Base-by-base conservation (phyloP, 2,113 vertebrate species). In the Hirundichthys speculiger region DNA sequence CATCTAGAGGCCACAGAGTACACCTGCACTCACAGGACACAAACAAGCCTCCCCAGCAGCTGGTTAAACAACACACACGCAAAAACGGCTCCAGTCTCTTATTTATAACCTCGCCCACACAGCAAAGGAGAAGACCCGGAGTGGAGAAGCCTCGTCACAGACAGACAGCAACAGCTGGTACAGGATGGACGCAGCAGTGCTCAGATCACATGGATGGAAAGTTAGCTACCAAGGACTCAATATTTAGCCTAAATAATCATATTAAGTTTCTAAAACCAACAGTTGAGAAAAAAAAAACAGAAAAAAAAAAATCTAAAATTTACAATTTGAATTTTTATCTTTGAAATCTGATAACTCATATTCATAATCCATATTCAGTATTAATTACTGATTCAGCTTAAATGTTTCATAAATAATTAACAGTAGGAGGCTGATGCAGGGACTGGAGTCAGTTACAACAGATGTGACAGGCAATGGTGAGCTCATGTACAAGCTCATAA, bases 81-180 rank as follows among this genome's bases (percentile, higher is more conserved):
- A 55, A 73, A 79, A 83, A 68, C n/a, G 21, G 50, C 72, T 75
- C 65, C 39, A 69, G 61, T 42, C 63, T 81, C 82, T 89, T 91
- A 91, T 91, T 91, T 91, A 87, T 91, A 89, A 85, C 88, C 65
- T 82, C 42, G 42, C 55, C 40, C 75, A 75, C 77, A 77, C 79
- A 74, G 73, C 80, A 82, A 63, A 83, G 76, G 68, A 59, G 77
- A 67, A 69, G 70, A 18, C 45, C 46, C 58, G 2, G 39, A 73
- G 79, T 21, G 21, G 79, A 52, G 80, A 73, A 80, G 83, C 80
- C 60, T 18, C 57, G 27, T 51, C 73, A 49, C 79, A 73, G 86
- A 89, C 79, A 48, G 86, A 77, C 83, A 76, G 83, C 70, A 78
- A 65, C 89, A 90, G 83, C 89, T 90, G 89, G 57, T 61, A 45